Evolutionary conservation across 1,140 invertebrate genomes (phyloP).

Genomic region (Cydia strobilella): DNA sequence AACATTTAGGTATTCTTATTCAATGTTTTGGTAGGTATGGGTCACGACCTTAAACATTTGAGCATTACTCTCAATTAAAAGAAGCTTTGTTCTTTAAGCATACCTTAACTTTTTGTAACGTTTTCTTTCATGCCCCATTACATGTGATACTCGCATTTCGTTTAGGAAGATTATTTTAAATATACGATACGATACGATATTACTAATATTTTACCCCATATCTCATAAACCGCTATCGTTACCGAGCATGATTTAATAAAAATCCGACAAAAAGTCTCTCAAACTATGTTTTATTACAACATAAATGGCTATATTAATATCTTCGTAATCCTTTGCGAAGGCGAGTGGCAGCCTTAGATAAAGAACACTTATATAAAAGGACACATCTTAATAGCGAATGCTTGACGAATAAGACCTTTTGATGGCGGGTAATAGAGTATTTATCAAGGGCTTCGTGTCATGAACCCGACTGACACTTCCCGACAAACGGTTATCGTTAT

Average conservation of each 20-base stretch:
- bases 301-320: constrained; percentile 6
- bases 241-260: neutral
- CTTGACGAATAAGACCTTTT: neutral
- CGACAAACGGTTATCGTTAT: constrained; percentile 9
- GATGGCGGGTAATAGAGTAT: neutral
- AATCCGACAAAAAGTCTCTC: neutral
- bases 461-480: constrained; percentile 1
- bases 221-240: neutral
- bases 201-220: neutral
- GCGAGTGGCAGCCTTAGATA: constrained; percentile 1
- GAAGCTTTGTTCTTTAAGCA: too few relatives aligned
- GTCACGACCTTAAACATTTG: too few relatives aligned
- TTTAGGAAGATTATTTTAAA: neutral
- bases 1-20: too few relatives aligned
- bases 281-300: constrained; percentile 6
- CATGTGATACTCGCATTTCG: neutral
- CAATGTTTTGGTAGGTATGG: too few relatives aligned
- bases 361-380: neutral
- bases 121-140: too few relatives aligned
- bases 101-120: too few relatives aligned
- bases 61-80: too few relatives aligned
- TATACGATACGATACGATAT: too few relatives aligned
- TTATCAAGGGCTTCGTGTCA: constrained; percentile 9
- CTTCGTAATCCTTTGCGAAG: constrained; percentile 2
- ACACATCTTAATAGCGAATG: too few relatives aligned